phyloP scores from a whole-genome alignment of 1,140 invertebrate species.

The Meteorus sp. region DNA sequence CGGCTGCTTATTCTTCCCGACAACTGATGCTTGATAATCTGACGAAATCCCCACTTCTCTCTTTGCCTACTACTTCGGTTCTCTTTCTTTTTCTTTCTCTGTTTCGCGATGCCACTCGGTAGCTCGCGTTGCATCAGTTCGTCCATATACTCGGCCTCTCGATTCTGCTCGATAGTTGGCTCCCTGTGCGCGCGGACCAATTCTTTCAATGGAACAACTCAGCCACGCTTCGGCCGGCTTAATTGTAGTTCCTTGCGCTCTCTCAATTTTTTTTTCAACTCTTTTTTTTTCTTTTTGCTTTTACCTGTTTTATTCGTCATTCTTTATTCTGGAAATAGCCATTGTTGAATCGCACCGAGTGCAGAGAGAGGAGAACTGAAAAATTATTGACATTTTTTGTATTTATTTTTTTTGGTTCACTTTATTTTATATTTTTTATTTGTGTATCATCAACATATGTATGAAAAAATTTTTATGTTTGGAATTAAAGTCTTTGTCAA shows the following conservation, averaged over 20 bases:
- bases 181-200: constrained; percentile 47
- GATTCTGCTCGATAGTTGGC: constrained; percentile 51
- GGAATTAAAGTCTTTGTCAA: too few relatives aligned
- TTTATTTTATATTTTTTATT: too few relatives aligned
- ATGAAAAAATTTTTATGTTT: too few relatives aligned
- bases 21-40: constrained; percentile 61
- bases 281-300: constrained; percentile 19
- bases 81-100: constrained; percentile 8
- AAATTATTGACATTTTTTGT: too few relatives aligned
- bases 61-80: constrained; percentile 28
- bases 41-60: constrained; percentile 43
- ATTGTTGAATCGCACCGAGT: too few relatives aligned
- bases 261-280: constrained; percentile 19
- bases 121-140: constrained; percentile 21
- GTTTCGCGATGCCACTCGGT: constrained; percentile 20
- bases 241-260: constrained; percentile 53
- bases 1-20: constrained; percentile 60
- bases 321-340: too few relatives aligned
- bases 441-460: too few relatives aligned
- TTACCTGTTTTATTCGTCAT: not conserved
- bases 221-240: constrained; percentile 53
- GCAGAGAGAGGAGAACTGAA: too few relatives aligned
- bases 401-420: too few relatives aligned
- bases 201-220: constrained; percentile 59
- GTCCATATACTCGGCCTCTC: too few relatives aligned